Evolutionary conservation across 2,888 invertebrate species (phyloP).

Genomic region (Labia minor): DNA sequence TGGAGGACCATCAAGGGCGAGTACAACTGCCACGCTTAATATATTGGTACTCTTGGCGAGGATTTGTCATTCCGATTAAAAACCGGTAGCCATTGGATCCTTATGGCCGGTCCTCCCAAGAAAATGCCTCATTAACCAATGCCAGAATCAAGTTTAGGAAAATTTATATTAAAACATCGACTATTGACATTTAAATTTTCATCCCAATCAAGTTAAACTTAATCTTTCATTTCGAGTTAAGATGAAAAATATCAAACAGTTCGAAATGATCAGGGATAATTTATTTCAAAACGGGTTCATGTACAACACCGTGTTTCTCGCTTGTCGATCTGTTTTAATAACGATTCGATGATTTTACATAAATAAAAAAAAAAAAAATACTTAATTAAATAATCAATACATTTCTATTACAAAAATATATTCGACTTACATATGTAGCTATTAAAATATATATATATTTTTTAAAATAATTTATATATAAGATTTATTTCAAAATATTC

Average conservation of each 20-base stretch:
- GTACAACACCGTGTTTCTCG: not conserved
- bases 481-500: too few relatives aligned
- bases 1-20: too few relatives aligned
- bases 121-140: not conserved
- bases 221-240: not conserved
- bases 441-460: too few relatives aligned
- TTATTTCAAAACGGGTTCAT: not conserved
- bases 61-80: not conserved
- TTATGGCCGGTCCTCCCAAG: not conserved
- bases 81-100: conserved; percentile 8
- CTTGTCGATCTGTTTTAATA: conserved; percentile 2
- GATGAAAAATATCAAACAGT: not conserved
- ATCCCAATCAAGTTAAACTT: not conserved
- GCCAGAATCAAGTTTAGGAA: not conserved
- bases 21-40: too few relatives aligned
- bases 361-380: too few relatives aligned
- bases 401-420: too few relatives aligned
- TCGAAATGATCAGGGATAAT: not conserved
- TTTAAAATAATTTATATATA: too few relatives aligned
- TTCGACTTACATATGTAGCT: too few relatives aligned
- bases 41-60: not conserved
- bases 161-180: conserved; percentile 2
- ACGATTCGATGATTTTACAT: not conserved
- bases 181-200: conserved; percentile 8
- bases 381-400: too few relatives aligned